A percentile compares a stretch with the other conserved stretches of the same genome.
Conservation (phyloP, 2,888 invertebrate genomes). For the Sericinus montela region DNA sequence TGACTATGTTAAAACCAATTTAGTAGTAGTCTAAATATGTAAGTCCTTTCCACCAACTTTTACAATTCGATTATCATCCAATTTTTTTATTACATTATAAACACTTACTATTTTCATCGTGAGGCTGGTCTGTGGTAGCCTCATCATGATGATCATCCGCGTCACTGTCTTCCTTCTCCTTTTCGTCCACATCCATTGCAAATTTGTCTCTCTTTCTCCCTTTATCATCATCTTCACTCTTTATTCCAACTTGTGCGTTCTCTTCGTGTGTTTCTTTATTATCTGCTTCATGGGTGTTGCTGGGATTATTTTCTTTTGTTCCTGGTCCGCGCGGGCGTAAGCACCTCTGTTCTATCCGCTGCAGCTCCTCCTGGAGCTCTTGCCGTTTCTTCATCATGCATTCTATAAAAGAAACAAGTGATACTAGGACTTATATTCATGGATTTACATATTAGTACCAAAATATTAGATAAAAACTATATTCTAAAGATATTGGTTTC, state of each 20-base stretch:
- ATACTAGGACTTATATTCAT: too few relatives aligned
- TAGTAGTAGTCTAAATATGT: too few relatives aligned
- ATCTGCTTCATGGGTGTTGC: slow-evolving; percentile 21
- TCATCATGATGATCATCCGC: slow-evolving; percentile 52
- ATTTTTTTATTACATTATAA: background rate
- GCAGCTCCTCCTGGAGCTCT: slow-evolving; percentile 82
- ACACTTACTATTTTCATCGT: slow-evolving; percentile 20
- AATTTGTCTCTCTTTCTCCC: slow-evolving; percentile 61
- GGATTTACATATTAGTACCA: background rate
- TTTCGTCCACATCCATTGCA: slow-evolving; percentile 55
- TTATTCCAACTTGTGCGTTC: slow-evolving; percentile 16
- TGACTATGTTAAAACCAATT: too few relatives aligned
- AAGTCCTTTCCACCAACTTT: too few relatives aligned
- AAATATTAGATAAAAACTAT: too few relatives aligned
- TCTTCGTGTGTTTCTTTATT: slow-evolving; percentile 21
- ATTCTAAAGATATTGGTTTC: too few relatives aligned
- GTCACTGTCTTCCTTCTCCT: slow-evolving; percentile 65
- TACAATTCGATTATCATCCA: too few relatives aligned
- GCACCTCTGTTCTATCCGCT: slow-evolving; percentile 80
- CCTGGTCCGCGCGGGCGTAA: slow-evolving; percentile 47
- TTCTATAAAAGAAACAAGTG: slow-evolving; percentile 54
- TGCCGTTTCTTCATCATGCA: slow-evolving; percentile 81
- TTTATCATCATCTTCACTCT: slow-evolving; percentile 32
- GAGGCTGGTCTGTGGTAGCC: slow-evolving; percentile 17
- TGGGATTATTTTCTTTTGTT: slow-evolving; percentile 56